These are phyloP conservation scores for Triplophysa tibetana DNA, from an alignment of 2,113 vertebrate species.

Conservation along the genomic window DNA sequence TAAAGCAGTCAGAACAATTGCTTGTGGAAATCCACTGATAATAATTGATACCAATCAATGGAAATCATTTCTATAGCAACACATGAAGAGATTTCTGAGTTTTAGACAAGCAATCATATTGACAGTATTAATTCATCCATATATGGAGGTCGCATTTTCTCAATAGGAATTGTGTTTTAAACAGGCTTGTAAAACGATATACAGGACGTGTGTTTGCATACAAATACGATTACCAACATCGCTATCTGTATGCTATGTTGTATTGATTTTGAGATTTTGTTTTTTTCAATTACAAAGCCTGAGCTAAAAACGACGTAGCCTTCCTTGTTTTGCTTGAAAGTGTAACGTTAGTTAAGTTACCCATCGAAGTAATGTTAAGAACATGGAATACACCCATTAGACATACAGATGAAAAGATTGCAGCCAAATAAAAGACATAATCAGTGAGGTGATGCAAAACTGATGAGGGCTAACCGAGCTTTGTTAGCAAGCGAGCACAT, in stretches of 20 bases:
- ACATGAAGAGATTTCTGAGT: slow-evolving; percentile 14
- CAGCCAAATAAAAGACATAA: background rate
- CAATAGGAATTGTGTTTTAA: background rate
- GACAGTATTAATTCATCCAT: background rate
- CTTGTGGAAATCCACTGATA: background rate
- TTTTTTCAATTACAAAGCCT: background rate
- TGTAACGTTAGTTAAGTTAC: background rate
- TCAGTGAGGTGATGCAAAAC: background rate
- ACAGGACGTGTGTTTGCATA: background rate
- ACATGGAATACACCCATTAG: background rate
- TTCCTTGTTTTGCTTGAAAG: background rate
- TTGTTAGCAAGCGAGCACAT: slow-evolving; percentile 28
- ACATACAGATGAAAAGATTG: background rate
- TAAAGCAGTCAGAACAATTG: slow-evolving; percentile 16
- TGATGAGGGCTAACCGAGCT: slow-evolving; percentile 17
- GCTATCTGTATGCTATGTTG: background rate
- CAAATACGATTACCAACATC: background rate
- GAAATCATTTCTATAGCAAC: background rate
- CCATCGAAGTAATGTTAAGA: background rate
- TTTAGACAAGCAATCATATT: background rate
- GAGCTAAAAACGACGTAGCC: background rate
- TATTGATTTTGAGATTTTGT: background rate
- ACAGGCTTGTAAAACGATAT: too few species aligned
- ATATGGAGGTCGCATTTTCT: background rate
- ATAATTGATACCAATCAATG: background rate